phyloP scores from a whole-genome alignment of 2,797 vertebrate species.

The Epinephelus awoara region DNA sequence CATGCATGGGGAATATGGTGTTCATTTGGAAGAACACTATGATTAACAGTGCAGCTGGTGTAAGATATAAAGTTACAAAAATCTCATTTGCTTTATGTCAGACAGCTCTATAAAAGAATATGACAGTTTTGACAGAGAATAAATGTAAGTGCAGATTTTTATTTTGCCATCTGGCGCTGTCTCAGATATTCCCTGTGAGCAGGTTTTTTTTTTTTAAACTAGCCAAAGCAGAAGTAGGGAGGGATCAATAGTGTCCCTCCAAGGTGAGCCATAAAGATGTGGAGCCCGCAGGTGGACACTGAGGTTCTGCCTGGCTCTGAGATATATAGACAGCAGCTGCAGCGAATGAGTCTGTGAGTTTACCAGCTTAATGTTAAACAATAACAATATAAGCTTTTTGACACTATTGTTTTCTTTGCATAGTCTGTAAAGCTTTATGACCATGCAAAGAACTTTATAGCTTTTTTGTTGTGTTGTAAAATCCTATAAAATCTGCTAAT shows the following conservation, averaged over 20 bases:
- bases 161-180: slow-evolving; percentile 17
- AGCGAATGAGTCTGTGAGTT: background rate
- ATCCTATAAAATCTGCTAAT: background rate
- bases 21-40: slow-evolving; percentile 18
- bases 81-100: background rate
- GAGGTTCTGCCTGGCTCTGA: background rate
- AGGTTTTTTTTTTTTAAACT: slow-evolving; percentile 7
- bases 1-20: slow-evolving; percentile 1
- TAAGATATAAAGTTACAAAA: background rate
- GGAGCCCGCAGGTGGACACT: slow-evolving; percentile 4
- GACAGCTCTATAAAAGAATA: slow-evolving; percentile 8
- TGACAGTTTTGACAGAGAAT: slow-evolving; percentile 17
- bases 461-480: slow-evolving; percentile 2
- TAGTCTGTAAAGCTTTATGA: background rate
- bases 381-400: background rate
- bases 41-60: slow-evolving; percentile 1
- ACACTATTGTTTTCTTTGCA: background rate
- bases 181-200: slow-evolving; percentile 4
- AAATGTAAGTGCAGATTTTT: slow-evolving; percentile 7
- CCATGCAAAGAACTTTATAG: background rate
- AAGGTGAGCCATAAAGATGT: slow-evolving; percentile 1
- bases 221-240: background rate
- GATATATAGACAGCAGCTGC: background rate
- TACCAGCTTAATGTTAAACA: background rate
- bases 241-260: background rate